A percentile compares a stretch with the other conserved stretches of the same genome.
These are phyloP conservation scores for Ellobium chinense DNA, from an alignment of 2,888 invertebrate species.

Conservation along the genomic window DNA sequence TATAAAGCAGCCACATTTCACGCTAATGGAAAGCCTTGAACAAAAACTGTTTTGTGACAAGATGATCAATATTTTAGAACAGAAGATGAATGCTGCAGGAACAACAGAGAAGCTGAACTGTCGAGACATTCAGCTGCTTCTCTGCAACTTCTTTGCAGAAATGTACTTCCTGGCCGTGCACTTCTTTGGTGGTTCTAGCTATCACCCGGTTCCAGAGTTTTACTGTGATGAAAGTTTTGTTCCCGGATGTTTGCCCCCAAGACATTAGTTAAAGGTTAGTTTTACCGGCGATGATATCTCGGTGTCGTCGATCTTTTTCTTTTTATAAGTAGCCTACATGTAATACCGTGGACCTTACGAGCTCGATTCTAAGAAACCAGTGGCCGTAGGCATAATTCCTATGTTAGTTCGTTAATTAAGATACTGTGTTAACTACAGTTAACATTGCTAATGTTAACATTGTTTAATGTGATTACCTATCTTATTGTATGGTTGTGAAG, in stretches of 20 bases:
- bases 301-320: no score
- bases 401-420: no score
- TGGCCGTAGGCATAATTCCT: no score
- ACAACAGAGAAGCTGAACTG: background rate
- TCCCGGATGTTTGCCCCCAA: constrained; percentile 6
- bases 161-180: constrained; percentile 9
- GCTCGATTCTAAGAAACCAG: no score
- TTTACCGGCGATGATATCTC: no score
- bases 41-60: background rate
- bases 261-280: background rate
- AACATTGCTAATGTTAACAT: no score
- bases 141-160: constrained; percentile 20
- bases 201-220: background rate
- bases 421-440: no score
- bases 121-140: background rate
- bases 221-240: constrained; percentile 34
- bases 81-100: background rate
- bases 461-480: no score
- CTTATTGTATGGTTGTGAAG: no score
- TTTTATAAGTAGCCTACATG: no score
- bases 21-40: no score
- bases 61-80: background rate
- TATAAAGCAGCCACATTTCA: background rate
- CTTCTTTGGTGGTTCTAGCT: background rate
- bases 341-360: no score